Conservation (phyloP, 2,888 invertebrate genomes). For the Tholera decimalis region DNA sequence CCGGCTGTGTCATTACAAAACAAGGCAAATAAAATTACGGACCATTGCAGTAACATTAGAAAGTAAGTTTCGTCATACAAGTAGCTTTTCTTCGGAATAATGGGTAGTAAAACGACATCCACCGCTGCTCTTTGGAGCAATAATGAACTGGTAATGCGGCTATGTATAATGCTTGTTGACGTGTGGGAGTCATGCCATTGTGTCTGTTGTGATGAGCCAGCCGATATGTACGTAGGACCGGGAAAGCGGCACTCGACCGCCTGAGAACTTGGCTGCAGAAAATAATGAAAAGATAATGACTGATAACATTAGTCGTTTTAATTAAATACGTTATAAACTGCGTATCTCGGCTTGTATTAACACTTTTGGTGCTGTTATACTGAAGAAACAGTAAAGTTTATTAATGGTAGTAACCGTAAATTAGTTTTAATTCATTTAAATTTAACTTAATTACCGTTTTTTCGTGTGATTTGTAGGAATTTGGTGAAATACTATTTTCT, state of each 20-base stretch:
- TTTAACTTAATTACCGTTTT: conserved; percentile 7
- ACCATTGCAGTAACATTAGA: conserved; percentile 83
- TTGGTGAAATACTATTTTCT: conserved; percentile 8
- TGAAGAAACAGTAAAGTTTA: conserved; percentile 49
- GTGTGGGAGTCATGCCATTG: conserved; percentile 83
- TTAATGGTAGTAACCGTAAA: conserved; percentile 12
- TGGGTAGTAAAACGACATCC: conserved; percentile 69
- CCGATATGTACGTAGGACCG: conserved; percentile 60
- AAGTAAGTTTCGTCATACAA: conserved; percentile 84
- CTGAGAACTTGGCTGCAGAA: conserved; percentile 57
- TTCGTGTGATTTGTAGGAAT: not conserved
- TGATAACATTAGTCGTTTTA: conserved; percentile 60
- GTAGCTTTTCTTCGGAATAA: conserved; percentile 83
- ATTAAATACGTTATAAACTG: conserved; percentile 57
- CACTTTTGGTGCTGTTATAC: conserved; percentile 34
- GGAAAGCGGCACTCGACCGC: conserved; percentile 52
- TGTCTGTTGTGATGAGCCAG: conserved; percentile 70
- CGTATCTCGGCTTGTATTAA: conserved; percentile 34
- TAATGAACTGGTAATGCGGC: conserved; percentile 76
- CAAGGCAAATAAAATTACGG: conserved; percentile 77
- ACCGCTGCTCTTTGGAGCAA: conserved; percentile 73
- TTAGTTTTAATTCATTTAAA: conserved; percentile 2
- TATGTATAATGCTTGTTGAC: conserved; percentile 75
- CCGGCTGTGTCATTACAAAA: conserved; percentile 72
- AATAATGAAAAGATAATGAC: conserved; percentile 60